A percentile compares a stretch with the other conserved stretches of the same genome.
phyloP scores from a whole-genome alignment of 1,140 invertebrate species.

The Drosophila pseudoananassae region DNA sequence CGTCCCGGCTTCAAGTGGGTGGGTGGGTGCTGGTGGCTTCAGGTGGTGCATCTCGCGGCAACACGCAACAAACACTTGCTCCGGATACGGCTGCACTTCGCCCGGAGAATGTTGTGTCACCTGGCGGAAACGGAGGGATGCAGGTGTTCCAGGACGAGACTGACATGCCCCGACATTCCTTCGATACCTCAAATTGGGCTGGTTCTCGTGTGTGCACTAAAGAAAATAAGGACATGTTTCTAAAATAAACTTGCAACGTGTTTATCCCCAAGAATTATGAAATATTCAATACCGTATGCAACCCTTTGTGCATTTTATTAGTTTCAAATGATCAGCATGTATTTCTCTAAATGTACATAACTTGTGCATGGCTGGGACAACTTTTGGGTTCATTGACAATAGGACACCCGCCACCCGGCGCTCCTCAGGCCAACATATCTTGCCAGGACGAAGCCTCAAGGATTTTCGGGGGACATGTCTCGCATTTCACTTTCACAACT shows the following conservation, averaged over 20 bases:
- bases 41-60: constrained; percentile 28
- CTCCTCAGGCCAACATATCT: not conserved
- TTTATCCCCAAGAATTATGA: too few relatives aligned
- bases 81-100: constrained; percentile 14
- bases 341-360: not conserved
- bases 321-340: not conserved
- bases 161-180: constrained; percentile 36
- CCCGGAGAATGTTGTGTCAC: constrained; percentile 23
- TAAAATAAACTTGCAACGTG: too few relatives aligned
- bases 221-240: not conserved
- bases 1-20: constrained; percentile 4
- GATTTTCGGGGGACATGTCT: constrained; percentile 46
- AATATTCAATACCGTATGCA: too few relatives aligned
- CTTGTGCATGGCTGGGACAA: constrained; percentile 37
- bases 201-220: constrained; percentile 18
- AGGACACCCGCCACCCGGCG: constrained; percentile 9
- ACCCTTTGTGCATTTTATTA: not conserved
- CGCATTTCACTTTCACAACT: constrained; percentile 73
- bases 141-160: constrained; percentile 3
- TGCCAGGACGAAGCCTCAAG: constrained; percentile 23
- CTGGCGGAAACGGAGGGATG: not conserved
- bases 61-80: constrained; percentile 31
- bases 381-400: constrained; percentile 51
- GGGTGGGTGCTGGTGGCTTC: not conserved
- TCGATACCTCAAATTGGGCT: constrained; percentile 38